Percentiles rank a stretch among this genome's conserved stretches.
Conservation (phyloP, 2,888 invertebrate genomes). For the Cordilura impudica region DNA sequence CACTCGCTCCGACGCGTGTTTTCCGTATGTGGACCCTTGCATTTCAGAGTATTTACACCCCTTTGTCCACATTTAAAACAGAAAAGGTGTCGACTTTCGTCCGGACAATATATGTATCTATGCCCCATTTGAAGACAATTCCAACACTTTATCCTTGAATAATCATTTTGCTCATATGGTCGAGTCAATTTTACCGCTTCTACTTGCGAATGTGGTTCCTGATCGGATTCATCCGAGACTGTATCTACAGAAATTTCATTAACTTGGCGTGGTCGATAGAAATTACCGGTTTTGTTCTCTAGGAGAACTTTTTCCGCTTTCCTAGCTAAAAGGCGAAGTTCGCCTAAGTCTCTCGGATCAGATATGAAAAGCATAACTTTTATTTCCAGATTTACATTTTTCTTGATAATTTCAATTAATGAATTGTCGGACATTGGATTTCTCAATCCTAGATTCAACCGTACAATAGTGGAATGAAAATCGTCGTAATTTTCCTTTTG, state of each 20-base stretch:
- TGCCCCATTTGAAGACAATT: conserved; percentile 12
- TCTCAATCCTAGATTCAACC: neutral
- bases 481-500: conserved; percentile 19
- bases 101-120: conserved; percentile 8
- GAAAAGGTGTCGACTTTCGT: neutral
- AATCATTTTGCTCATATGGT: neutral
- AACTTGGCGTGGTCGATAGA: neutral
- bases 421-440: neutral
- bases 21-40: neutral
- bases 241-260: conserved; percentile 1
- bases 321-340: neutral
- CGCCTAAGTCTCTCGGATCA: neutral
- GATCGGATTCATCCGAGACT: neutral
- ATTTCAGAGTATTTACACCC: neutral
- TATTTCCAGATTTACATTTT: conserved; percentile 1
- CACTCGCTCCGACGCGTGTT: too few species aligned
- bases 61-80: conserved; percentile 26
- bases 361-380: conserved; percentile 17
- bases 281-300: too few species aligned
- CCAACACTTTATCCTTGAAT: conserved; percentile 28
- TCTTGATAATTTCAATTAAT: conserved; percentile 21
- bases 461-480: neutral
- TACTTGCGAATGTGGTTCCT: conserved; percentile 2
- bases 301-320: too few species aligned
- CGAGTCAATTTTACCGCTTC: neutral